Evolutionary conservation across 2,888 invertebrate genomes (phyloP).

Genomic region (Agonopterix alstromeriana): DNA sequence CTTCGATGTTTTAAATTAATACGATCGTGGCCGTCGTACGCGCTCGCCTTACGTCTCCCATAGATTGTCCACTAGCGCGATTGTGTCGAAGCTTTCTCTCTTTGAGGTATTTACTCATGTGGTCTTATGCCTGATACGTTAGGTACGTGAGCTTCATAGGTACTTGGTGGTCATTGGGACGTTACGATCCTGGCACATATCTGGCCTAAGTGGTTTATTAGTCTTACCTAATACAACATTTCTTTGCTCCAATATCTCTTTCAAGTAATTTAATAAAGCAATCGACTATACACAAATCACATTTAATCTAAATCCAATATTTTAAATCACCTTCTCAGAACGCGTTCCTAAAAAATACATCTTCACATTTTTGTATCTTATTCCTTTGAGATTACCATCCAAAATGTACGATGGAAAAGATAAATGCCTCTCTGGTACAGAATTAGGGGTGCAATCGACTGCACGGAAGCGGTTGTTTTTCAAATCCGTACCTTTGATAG

Average conservation of each 20-base stretch:
- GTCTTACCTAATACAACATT: too few relatives aligned
- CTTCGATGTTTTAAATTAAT: too few relatives aligned
- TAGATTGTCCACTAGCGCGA: too few relatives aligned
- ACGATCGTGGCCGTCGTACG: too few relatives aligned
- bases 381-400: constrained; percentile 22
- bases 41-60: too few relatives aligned
- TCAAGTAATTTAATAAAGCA: constrained; percentile 39
- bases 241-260: constrained; percentile 18
- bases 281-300: constrained; percentile 50
- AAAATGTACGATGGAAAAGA: constrained; percentile 9
- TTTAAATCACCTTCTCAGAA: constrained; percentile 44
- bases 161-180: too few relatives aligned
- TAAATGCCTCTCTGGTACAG: constrained; percentile 11
- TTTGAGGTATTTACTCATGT: too few relatives aligned
- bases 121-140: too few relatives aligned
- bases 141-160: too few relatives aligned
- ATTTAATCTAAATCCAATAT: constrained; percentile 56
- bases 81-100: too few relatives aligned
- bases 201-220: too few relatives aligned
- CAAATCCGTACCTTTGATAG: constrained; percentile 8
- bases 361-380: constrained; percentile 31
- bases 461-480: constrained; percentile 19
- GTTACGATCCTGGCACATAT: too few relatives aligned
- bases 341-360: constrained; percentile 35
- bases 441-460: constrained; percentile 13